These are phyloP conservation scores for Apocheima hispidaria DNA, from an alignment of 2,888 invertebrate species.

Conservation along the genomic window DNA sequence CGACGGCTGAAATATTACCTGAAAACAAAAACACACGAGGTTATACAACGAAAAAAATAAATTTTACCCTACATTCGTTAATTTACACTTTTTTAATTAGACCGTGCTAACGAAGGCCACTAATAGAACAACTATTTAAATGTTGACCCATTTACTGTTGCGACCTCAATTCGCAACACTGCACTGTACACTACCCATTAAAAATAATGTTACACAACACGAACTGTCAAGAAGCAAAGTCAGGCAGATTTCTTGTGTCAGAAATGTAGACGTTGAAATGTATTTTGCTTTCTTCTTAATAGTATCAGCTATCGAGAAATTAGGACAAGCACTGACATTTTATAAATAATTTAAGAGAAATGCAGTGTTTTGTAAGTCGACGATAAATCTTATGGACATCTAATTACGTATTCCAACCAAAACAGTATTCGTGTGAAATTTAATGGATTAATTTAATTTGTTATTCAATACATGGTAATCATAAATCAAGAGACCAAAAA, in stretches of 20 bases:
- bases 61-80: constrained; percentile 56
- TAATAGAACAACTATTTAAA: constrained; percentile 75
- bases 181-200: constrained; percentile 68
- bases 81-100: constrained; percentile 72
- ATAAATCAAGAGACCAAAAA: constrained; percentile 27
- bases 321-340: constrained; percentile 37
- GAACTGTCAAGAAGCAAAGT: constrained; percentile 70
- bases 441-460: constrained; percentile 38
- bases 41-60: constrained; percentile 54
- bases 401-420: constrained; percentile 33
- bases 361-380: constrained; percentile 30
- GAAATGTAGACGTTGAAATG: constrained; percentile 63
- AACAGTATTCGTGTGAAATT: constrained; percentile 24
- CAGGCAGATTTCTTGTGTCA: constrained; percentile 68
- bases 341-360: constrained; percentile 36
- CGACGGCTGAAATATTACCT: constrained; percentile 68
- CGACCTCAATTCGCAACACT: constrained; percentile 80
- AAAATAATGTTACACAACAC: constrained; percentile 76
- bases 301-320: constrained; percentile 57
- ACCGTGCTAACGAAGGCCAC: constrained; percentile 75
- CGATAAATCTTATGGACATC: constrained; percentile 33
- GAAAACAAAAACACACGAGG: constrained; percentile 68
- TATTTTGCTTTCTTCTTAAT: constrained; percentile 61
- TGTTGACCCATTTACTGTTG: constrained; percentile 74
- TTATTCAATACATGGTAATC: constrained; percentile 28